Conservation (phyloP, 2,797 vertebrate species). For the Enteromius mattozi region DNA sequence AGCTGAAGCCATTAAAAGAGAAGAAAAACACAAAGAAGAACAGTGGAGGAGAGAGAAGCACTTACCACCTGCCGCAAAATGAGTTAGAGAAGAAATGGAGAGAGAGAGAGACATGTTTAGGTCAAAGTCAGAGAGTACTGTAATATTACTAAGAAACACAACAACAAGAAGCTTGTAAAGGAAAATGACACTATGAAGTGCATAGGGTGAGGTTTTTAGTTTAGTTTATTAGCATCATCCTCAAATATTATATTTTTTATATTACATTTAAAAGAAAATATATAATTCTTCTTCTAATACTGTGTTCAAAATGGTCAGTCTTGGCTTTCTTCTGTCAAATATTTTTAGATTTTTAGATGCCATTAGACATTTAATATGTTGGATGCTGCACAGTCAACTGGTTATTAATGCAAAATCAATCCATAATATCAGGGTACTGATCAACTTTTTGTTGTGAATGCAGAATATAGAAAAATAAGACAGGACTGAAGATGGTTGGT, state of each 20-base stretch:
- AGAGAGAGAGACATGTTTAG: conserved; percentile 60
- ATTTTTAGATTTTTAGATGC: not conserved
- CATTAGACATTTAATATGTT: not conserved
- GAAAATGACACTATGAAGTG: conserved; percentile 18
- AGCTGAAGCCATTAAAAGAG: conserved; percentile 12
- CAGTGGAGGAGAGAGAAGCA: conserved; percentile 50
- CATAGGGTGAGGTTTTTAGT: not conserved
- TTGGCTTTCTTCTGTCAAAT: not conserved
- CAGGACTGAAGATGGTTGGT: not conserved
- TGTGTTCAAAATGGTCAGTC: not conserved
- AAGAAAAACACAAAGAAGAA: conserved; percentile 29
- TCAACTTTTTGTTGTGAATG: not conserved
- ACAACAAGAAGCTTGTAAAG: not conserved
- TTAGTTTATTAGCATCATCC: not conserved
- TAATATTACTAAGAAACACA: conserved; percentile 49
- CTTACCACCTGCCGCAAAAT: conserved; percentile 77
- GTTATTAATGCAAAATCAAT: not conserved
- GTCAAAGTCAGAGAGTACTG: conserved; percentile 66
- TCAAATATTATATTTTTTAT: not conserved
- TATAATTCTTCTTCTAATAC: not conserved
- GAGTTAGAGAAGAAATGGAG: conserved; percentile 64
- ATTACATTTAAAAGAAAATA: not conserved
- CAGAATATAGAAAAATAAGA: not conserved
- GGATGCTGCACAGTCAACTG: not conserved
- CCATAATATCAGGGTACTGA: not conserved